Base-by-base conservation (phyloP, 1,140 invertebrate genomes). In the Kradibia gibbosae region DNA sequence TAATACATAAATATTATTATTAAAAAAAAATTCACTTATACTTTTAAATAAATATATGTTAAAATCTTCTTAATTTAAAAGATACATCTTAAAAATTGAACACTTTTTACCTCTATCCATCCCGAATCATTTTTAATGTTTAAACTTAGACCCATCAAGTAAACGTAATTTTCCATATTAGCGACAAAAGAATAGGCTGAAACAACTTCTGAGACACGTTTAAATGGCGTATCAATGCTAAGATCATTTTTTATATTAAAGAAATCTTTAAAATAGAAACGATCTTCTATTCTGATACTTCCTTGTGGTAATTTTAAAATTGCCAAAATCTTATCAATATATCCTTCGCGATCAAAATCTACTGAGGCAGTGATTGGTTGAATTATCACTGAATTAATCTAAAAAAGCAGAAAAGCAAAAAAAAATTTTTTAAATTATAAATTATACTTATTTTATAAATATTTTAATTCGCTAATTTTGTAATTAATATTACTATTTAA, bases 171-270 rank as follows among this genome's bases (percentile, higher is more conserved):
- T 15, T 93, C 92, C 25, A 94, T 84, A 42, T 93, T 88, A 0
- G 94, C 87, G 60, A 93, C 88, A 57, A 95, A 93, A 4, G 93
- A 91, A 83, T 93, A 94, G 39, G 92, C 88, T 0, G 93, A 94
- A 80, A 92, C 93, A 13, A 95, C 87, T 82, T 94, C 92, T 77
- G 92, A 92, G 31, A 93, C 92, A 31, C 85, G 86, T 79, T 86
- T 85, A 84, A 94, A 96, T 0, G 95, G 94, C 1, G 95, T 94
- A 53, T 91, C 90, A 0, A 96, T 83, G 76, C 92, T 93, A 0
- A 96, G 86, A 0, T 93, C 92, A 89, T 96, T 96, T 28, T 92
- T 92, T 80, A 95, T 93, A 77, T 93, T 92, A 39, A 95, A 91
- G 25, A 94, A 90, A 87, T 95, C 93, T 86, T 94, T 90, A 22